These are phyloP conservation scores for Rambutsinella grinnellia DNA, from an alignment of 2,888 invertebrate genomes.

Conservation along the genomic window DNA sequence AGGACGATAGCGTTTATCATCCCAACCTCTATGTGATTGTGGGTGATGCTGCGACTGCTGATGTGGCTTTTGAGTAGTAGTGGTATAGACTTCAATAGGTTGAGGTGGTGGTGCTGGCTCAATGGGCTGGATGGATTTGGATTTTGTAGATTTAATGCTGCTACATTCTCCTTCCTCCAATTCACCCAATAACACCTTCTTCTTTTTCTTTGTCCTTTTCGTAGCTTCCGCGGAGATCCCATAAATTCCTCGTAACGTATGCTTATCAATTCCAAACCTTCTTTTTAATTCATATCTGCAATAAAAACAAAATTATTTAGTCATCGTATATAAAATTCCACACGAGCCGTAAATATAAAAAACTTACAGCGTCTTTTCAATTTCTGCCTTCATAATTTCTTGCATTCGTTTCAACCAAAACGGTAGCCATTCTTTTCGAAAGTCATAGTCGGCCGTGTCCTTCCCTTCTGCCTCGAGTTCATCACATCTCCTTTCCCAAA, in stretches of 20 bases:
- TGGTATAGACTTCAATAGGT: too few relatives aligned
- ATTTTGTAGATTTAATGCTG: too few relatives aligned
- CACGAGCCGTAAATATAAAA: not conserved
- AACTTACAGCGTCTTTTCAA: conserved; percentile 76
- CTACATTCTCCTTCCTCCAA: too few relatives aligned
- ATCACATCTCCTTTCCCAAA: conserved; percentile 87
- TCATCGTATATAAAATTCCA: too few relatives aligned
- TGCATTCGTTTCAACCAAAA: conserved; percentile 88
- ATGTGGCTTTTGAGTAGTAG: too few relatives aligned
- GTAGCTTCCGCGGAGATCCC: not conserved
- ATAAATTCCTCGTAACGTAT: not conserved
- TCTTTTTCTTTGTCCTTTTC: not conserved
- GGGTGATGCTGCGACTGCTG: too few relatives aligned
- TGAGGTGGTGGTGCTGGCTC: too few relatives aligned
- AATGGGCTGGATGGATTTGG: too few relatives aligned
- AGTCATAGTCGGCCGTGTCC: conserved; percentile 85
- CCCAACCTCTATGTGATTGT: too few relatives aligned
- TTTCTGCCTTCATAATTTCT: conserved; percentile 80
- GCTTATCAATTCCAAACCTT: not conserved
- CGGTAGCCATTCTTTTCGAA: conserved; percentile 89
- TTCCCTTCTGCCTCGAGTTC: conserved; percentile 78
- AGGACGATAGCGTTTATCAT: too few relatives aligned
- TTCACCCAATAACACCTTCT: too few relatives aligned
- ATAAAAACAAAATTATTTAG: not conserved
- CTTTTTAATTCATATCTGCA: not conserved